These are phyloP conservation scores for Fragum fragum DNA, from an alignment of 2,888 invertebrate genomes.

Conservation along the genomic window DNA sequence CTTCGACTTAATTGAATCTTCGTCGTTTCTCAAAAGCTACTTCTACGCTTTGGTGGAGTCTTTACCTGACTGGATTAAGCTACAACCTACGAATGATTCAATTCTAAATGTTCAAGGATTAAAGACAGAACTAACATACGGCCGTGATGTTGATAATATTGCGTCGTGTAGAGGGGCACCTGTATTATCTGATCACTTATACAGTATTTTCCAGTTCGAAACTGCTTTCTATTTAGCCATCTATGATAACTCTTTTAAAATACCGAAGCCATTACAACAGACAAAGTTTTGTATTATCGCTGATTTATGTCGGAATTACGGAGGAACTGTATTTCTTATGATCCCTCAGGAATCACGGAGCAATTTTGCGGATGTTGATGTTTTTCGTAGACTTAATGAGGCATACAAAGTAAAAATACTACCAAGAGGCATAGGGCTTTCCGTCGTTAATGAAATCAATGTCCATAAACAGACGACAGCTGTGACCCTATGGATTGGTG, in stretches of 20 bases:
- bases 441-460: constrained; percentile 34
- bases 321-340: constrained; percentile 50
- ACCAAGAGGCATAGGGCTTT: constrained; percentile 51
- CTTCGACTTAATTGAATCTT: constrained; percentile 12
- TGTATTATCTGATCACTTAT: constrained; percentile 28
- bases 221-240: constrained; percentile 37
- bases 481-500: constrained; percentile 50
- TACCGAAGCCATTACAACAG: constrained; percentile 30
- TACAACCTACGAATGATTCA: background rate
- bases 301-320: constrained; percentile 50
- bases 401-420: constrained; percentile 23
- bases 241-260: constrained; percentile 31
- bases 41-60: background rate
- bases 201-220: constrained; percentile 43
- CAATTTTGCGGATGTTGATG: constrained; percentile 18
- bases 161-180: constrained; percentile 44
- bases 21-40: constrained; percentile 14
- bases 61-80: constrained; percentile 20
- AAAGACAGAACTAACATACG: constrained; percentile 26
- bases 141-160: constrained; percentile 8
- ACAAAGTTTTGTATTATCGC: constrained; percentile 50
- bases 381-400: constrained; percentile 23
- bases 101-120: constrained; percentile 23
- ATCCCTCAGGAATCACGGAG: constrained; percentile 48
- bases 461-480: constrained; percentile 19